Base-by-base conservation (phyloP, 1,140 invertebrate genomes). In the Solenopsis fugax region DNA sequence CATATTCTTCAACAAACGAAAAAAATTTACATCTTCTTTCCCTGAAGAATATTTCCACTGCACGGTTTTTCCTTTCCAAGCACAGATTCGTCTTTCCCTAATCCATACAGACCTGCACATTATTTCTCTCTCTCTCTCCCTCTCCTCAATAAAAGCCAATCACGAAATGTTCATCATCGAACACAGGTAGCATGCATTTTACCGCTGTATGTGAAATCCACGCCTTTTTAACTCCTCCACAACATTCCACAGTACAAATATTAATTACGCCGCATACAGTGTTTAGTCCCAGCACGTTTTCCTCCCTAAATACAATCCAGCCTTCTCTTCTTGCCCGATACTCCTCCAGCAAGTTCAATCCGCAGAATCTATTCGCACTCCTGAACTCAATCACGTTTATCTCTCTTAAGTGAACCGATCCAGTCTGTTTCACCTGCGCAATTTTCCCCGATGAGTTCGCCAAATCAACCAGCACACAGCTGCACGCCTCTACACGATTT, bases 121-220 rank as follows among this genome's bases (percentile, higher is more conserved):
- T 58, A 34, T 71, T 60, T 82, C 12, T 4, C 16, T 34, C n/a
- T 52, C 24, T 10, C 13, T 16, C 18, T 10, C 16, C 37, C 4
- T 16, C 2, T 69, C 21, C 1, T 50, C 9, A 64, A 48, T 77
- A 16, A 71, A 5, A n/a, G 41, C 5, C 50, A 65, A 37, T 65
- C 45, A 2, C 45, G 18, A 56, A 72, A 45, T 71, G 5, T 81
- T 29, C n/a, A 34, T 58, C 78, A 16, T 37, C 48, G n/a, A 80
- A 80, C n/a, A 9, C 13, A 54, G 5, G n/a, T 67, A 67, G 4
- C 58, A 45, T 5, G n/a, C 12, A 72, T 45, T 48, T 72, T 6
- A 37, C 21, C 18, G 41, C 18, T 72, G 72, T 34, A 29, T 41
- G 2, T 24, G 16, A 29, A 5, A 60, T 62, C 52, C 54, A 45